Evolutionary conservation across 2,113 vertebrate genomes (phyloP).

Genomic region (Podiceps cristatus): DNA sequence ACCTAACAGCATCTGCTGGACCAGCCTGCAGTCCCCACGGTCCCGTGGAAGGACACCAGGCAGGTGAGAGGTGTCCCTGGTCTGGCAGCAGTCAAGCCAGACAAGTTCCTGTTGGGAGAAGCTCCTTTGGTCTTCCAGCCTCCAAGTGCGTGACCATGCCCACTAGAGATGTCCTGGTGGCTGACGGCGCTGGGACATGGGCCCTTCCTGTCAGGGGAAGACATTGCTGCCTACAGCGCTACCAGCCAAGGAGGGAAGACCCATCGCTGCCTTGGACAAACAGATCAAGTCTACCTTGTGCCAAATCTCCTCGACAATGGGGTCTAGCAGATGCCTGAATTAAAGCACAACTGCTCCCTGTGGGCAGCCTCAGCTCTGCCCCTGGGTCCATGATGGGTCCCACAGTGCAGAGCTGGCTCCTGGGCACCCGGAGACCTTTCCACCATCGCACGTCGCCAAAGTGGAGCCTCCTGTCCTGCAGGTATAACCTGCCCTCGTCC

Average conservation of each 20-base stretch:
- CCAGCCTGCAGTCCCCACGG: fast-evolving
- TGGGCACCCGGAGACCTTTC: background rate
- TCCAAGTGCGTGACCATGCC: background rate
- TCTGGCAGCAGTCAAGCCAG: background rate
- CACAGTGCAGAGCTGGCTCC: background rate
- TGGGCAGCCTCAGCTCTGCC: background rate
- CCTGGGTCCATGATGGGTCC: background rate
- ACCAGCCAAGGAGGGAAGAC: background rate
- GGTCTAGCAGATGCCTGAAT: background rate
- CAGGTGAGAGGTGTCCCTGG: background rate
- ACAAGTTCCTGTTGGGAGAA: background rate
- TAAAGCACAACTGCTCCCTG: background rate
- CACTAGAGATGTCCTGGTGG: background rate
- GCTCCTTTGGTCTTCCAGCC: background rate
- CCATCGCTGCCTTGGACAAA: background rate
- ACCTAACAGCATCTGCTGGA: background rate
- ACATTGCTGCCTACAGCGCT: background rate
- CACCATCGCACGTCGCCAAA: fast-evolving
- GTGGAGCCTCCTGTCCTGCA: background rate
- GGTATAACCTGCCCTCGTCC: conserved; percentile 7
- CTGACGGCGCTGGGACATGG: background rate
- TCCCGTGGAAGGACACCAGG: background rate
- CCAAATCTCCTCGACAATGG: background rate
- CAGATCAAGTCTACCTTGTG: background rate
- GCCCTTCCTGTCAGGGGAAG: background rate